These are phyloP conservation scores for Montipora sp. DNA, from an alignment of 64 coral and sea anemone genomes.

Conservation along the genomic window DNA sequence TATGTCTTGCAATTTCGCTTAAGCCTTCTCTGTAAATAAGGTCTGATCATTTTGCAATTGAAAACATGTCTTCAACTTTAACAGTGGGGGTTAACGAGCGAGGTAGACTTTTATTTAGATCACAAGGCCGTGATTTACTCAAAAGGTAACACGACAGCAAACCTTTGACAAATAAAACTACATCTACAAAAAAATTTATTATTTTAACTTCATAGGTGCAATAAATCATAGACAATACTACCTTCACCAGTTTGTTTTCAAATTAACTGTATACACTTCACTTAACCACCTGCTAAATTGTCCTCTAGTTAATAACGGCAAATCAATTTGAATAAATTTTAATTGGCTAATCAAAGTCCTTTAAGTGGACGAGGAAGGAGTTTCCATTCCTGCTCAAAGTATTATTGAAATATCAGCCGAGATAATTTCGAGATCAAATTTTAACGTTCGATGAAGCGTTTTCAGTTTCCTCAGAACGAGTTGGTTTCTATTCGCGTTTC, in stretches of 20 bases:
- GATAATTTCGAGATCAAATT: not conserved
- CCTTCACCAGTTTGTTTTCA: not conserved
- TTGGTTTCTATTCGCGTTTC: not conserved
- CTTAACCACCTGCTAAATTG: not conserved
- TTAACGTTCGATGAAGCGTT: too few species aligned
- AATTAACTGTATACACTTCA: not conserved
- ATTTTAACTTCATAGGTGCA: not conserved
- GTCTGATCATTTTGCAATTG: not conserved
- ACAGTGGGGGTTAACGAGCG: not conserved
- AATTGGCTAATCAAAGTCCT: not conserved
- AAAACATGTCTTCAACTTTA: not conserved
- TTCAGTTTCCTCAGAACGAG: too few species aligned
- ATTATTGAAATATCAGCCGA: not conserved
- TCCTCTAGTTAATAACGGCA: not conserved
- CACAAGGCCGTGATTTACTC: too few species aligned
- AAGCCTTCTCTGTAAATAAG: not conserved
- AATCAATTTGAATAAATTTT: not conserved
- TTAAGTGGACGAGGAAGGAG: not conserved
- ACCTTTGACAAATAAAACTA: too few species aligned
- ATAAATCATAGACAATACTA: not conserved
- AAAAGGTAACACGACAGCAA: too few species aligned
- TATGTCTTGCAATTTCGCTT: not conserved
- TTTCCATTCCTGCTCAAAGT: not conserved
- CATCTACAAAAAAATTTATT: not conserved
- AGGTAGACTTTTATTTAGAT: not conserved